Percentiles rank a stretch among this genome's conserved stretches.
Evolutionary conservation across 2,888 invertebrate genomes (phyloP).

Genomic region (Lasius platythorax): DNA sequence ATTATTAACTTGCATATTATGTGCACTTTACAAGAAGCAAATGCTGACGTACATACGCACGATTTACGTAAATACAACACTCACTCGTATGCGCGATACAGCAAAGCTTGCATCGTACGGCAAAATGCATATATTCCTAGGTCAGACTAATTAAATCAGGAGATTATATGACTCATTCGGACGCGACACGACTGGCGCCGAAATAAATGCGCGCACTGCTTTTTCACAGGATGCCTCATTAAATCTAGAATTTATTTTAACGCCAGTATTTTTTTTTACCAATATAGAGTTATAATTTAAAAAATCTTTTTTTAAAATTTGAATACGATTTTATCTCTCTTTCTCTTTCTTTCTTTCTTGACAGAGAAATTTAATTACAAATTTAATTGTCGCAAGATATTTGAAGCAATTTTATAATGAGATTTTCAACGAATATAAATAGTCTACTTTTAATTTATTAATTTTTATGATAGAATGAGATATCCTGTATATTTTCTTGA

Average conservation of each 20-base stretch:
- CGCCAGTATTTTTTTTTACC: background rate
- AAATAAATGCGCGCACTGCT: conserved; percentile 4
- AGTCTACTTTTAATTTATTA: conserved; percentile 8
- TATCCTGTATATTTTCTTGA: background rate
- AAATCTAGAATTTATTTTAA: conserved; percentile 16
- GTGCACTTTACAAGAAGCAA: background rate
- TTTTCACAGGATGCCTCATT: conserved; percentile 4
- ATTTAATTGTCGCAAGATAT: background rate
- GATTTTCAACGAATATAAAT: background rate
- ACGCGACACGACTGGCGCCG: conserved; percentile 2
- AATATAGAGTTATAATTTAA: conserved; percentile 2
- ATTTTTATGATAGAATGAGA: background rate
- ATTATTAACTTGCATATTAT: conserved; percentile 1
- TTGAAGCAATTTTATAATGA: background rate
- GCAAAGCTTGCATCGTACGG: background rate
- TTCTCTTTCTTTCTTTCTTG: background rate
- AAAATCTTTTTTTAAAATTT: background rate
- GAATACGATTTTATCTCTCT: background rate
- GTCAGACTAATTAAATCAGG: conserved; percentile 43
- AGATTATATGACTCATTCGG: conserved; percentile 29
- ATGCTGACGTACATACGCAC: background rate
- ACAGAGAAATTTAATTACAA: background rate
- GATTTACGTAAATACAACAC: conserved; percentile 32
- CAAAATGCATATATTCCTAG: conserved; percentile 28
- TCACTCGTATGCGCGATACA: conserved; percentile 2